Base-by-base conservation (phyloP, 1,140 invertebrate species). In the Cotesia glomerata region DNA sequence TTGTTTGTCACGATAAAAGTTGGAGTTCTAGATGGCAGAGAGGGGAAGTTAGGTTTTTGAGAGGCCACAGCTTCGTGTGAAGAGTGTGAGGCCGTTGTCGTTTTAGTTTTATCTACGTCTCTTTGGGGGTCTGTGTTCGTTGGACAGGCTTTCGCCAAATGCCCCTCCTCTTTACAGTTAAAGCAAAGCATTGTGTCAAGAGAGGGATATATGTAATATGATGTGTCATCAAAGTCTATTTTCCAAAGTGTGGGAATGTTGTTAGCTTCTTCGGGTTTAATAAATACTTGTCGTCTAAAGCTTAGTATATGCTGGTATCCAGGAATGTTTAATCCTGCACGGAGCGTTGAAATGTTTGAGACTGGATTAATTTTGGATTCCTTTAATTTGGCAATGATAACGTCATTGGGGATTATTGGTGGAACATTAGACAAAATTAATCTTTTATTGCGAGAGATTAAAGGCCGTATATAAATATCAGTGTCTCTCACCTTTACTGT, bases 371-470 rank as follows among this genome's bases (percentile, higher is more conserved):
- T 65, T 35, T 64, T 62, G 39, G 52, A 34, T 13, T 18, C 32
- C 51, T 63, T 64, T 8, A 64, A 34, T 52, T 64, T 54, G 4
- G 34, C 18, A 26, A 39, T 35, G 13, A 72, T 72, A 13, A 16
- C 16, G 13, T n/a, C 9, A 35, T 66, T 32, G 5, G 62, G 63
- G 5, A 72, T 72, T 16, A 66, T 32, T 14, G 70, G 70, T 13
- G 11, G 16, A 16, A 72, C 51, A 35, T 72, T 72, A 7, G 63
- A 72, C 34, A 72, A 51, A 49, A 72, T 59, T 14, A 65, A 54
- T 5, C 62, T 45, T 58, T 72, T 72, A 32, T 58, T 34, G 26
- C 63, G 61, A 13, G 61, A 14, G 18, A 72, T 39, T 13, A 65
- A 32, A 9, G 51, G 35, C 14, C 70, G 32, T 5, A 72, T 72